Evolutionary conservation across 1,140 invertebrate species (phyloP), one percentile per base, ranked within the genome.

Genomic region (Halictus rubicundus): DNA sequence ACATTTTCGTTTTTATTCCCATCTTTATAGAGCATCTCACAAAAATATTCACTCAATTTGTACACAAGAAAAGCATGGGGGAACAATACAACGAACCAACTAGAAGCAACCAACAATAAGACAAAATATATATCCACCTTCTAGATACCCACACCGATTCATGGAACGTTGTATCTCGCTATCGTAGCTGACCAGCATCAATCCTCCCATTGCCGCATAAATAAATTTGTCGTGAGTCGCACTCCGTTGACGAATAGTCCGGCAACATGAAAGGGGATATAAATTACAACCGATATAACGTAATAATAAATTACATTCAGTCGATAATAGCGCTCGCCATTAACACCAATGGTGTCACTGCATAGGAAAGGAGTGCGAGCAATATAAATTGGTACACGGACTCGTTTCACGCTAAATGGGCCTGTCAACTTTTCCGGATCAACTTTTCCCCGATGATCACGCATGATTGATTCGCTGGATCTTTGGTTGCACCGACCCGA

Each of bases 281-380:
- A 64, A 78, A 71, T 78, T 54, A 71, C 60, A 32, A n/a, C 57
- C 9, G 32, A 1, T 7, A 1, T 7, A 16, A 0, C 25, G 37
- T 37, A 42, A 27, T 37, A 54, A 78, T 78, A 78, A 64, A 78
- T 78, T 65, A 64, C 25, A 21, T 49, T 21, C 32, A 42, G 19
- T 14, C 4, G 68, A 72, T 78, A 78, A 72, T 42, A 32, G 49
- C 25, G 54, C 32, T 64, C 25, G 59, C 46, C 27, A 16, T 49
- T 49, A 42, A 69, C 39, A 39, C 25, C 25, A 7, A 19, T 10
- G 9, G 23, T 12, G 23, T 16, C 23, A 23, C 25, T 37, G 60
- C 14, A 21, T 52, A 5, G 12, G 60, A n/a, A 70, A 52, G 12
- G n/a, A 61, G 32, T 37, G 42, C 60, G 39, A 49, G 25, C 37